These are phyloP conservation scores for Drosophila tristis DNA, from an alignment of 1,140 invertebrate genomes.

Conservation along the genomic window DNA sequence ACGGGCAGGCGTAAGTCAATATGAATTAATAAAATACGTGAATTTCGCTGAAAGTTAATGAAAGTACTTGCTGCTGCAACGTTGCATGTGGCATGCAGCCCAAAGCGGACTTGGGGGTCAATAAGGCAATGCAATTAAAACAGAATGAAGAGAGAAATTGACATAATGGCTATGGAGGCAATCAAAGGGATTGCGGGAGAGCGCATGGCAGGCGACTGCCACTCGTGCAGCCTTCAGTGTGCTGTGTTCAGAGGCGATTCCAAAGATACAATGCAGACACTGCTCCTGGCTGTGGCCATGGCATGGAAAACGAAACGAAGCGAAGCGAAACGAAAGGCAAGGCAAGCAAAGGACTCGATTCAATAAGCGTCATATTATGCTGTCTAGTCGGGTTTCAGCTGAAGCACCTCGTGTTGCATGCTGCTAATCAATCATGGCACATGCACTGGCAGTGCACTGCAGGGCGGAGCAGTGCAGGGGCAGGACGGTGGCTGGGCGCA, in stretches of 20 bases:
- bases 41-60: not conserved
- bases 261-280: conserved; percentile 59
- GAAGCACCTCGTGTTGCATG: conserved; percentile 79
- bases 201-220: conserved; percentile 32
- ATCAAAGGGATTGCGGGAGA: conserved; percentile 43
- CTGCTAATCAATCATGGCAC: conserved; percentile 77
- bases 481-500: conserved; percentile 14
- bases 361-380: conserved; percentile 71
- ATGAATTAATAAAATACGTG: conserved; percentile 40
- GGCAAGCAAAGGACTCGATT: conserved; percentile 37
- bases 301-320: conserved; percentile 25
- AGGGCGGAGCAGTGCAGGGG: too few relatives aligned
- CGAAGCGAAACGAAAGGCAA: not conserved
- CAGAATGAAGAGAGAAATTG: conserved; percentile 30
- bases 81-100: not conserved
- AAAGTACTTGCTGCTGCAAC: not conserved
- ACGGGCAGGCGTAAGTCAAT: conserved; percentile 36
- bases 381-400: conserved; percentile 66
- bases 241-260: conserved; percentile 50
- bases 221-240: conserved; percentile 32
- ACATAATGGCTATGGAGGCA: conserved; percentile 43
- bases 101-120: conserved; percentile 11
- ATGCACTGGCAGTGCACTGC: conserved; percentile 12
- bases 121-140: conserved; percentile 41
- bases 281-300: conserved; percentile 52